phyloP scores from a whole-genome alignment of 1,140 invertebrate species.

The Pemphigus obesinymphae region DNA sequence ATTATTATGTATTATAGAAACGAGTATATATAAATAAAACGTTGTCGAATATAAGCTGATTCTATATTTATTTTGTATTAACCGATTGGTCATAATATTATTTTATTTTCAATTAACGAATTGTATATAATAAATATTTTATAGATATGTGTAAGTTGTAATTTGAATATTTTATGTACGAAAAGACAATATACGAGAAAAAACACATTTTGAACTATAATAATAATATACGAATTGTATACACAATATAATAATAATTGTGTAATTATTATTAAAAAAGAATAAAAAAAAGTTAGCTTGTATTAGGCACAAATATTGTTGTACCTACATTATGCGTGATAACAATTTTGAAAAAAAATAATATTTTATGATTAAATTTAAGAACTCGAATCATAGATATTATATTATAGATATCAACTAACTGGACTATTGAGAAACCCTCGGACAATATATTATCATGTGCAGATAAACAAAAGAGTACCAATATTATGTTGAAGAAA shows the following conservation, averaged over 20 bases:
- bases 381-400: too few relatives aligned
- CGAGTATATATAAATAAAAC: not conserved
- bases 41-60: not conserved
- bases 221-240: not conserved
- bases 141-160: slow-evolving; percentile 19
- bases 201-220: not conserved
- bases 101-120: not conserved
- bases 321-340: too few relatives aligned
- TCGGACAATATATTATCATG: too few relatives aligned
- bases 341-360: too few relatives aligned
- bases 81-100: not conserved
- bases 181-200: not conserved
- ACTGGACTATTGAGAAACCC: too few relatives aligned
- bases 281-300: too few relatives aligned
- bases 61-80: not conserved
- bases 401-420: too few relatives aligned
- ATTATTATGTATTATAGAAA: not conserved
- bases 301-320: not conserved
- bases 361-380: too few relatives aligned
- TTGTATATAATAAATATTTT: not conserved
- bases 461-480: too few relatives aligned
- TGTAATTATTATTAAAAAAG: too few relatives aligned
- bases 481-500: too few relatives aligned
- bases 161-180: not conserved
- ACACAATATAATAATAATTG: not conserved